Evolutionary conservation across 2,888 invertebrate species (phyloP), one percentile per base, ranked within the genome.

Genomic region (Julus scanicus): DNA sequence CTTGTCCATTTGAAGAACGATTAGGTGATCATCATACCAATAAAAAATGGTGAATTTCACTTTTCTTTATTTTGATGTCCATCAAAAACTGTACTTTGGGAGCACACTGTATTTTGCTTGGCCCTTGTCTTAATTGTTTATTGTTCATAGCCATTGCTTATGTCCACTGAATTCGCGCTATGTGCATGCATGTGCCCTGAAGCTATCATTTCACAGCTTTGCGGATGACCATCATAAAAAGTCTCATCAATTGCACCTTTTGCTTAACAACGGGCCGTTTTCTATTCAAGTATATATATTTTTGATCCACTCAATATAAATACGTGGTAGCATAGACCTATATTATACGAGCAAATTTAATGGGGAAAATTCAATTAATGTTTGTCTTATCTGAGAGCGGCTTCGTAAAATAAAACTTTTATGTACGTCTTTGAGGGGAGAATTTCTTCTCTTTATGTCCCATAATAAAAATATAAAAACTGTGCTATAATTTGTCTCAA

Each of bases 201-300:
- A 20, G 63, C n/a, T 20, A n/a, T 63, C 63, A 63, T 63, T 63
- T 63, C 63, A 63, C 63, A 63, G 63, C 63, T 63, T n/a, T 63
- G 63, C 63, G 63, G 63, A 63, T 63, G 63, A 63, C 63, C 63
- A 63, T 63, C 63, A 63, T 63, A 63, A 63, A 63, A 63, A 63
- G 63, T 63, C 48, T 48, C 63, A 63, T 63, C 63, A 63, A 63
- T 63, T 63, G 63, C 63, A 63, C 63, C 63, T 63, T 63, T 53
- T 53, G 5, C 15, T 63, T 63, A 63, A 63, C 63, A 63, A 63
- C 63, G 63, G 63, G 63, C 63, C 63, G 63, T 63, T 63, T 63
- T 63, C 63, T 63, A n/a, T 63, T 63, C n/a, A 63, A 63, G 63
- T 63, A 63, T 63, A 63, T n/a, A n/a, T 63, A 63, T 63, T 63